A percentile compares a stretch with the other conserved stretches of the same genome.
Conservation (phyloP, 2,113 vertebrate species). For the Thalassoma bifasciatum region DNA sequence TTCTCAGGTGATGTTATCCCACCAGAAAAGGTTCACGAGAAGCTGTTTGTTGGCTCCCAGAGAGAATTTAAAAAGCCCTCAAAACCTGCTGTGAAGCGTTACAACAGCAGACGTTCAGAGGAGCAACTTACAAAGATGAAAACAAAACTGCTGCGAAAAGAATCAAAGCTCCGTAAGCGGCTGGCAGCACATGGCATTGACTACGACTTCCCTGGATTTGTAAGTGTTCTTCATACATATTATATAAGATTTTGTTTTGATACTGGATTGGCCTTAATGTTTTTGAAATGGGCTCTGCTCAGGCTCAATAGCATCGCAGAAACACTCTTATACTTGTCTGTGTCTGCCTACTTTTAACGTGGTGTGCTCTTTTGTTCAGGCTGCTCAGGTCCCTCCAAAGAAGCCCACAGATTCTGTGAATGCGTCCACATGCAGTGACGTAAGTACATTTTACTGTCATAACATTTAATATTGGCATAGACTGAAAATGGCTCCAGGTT, state of each 20-base stretch:
- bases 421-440: slow-evolving; percentile 74
- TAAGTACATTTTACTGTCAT: slow-evolving; percentile 40
- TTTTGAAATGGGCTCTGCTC: too few species aligned
- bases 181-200: slow-evolving; percentile 87
- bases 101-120: slow-evolving; percentile 82
- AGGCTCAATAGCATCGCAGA: too few species aligned
- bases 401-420: slow-evolving; percentile 45
- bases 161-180: slow-evolving; percentile 86
- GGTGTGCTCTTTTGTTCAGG: slow-evolving; percentile 49
- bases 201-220: slow-evolving; percentile 95
- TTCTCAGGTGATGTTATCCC: slow-evolving; percentile 86
- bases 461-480: slow-evolving; percentile 71
- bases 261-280: too few species aligned
- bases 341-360: background rate
- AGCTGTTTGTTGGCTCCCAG: slow-evolving; percentile 84
- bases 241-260: too few species aligned
- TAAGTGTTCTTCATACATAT: slow-evolving; percentile 68
- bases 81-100: slow-evolving; percentile 83
- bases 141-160: slow-evolving; percentile 85
- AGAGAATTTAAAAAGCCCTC: slow-evolving; percentile 82
- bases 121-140: slow-evolving; percentile 82
- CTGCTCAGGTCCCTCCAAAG: slow-evolving; percentile 74
- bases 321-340: too few species aligned
- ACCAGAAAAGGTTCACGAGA: slow-evolving; percentile 87
- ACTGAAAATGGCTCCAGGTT: slow-evolving; percentile 86